These are phyloP conservation scores for Colinus virginianus DNA, from an alignment of 2,113 vertebrate species.

Conservation along the genomic window DNA sequence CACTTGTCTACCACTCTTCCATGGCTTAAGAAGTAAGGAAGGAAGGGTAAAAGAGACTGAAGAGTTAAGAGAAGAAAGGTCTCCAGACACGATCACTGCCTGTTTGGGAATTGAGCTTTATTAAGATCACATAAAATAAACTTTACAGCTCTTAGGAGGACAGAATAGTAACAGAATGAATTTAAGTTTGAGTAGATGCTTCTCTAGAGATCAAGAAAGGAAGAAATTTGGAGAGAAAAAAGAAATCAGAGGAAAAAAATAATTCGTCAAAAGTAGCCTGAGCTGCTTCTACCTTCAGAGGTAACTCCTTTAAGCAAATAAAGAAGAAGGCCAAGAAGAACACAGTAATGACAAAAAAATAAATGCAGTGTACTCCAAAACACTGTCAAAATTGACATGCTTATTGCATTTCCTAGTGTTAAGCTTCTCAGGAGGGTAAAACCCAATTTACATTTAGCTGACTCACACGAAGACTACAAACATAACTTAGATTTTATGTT, in stretches of 20 bases:
- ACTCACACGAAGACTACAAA: not conserved
- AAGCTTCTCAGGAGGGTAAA: not conserved
- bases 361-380: fast-evolving
- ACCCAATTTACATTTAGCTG: not conserved
- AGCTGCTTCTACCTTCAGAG: not conserved
- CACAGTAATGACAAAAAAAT: not conserved
- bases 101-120: not conserved
- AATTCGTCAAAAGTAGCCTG: not conserved
- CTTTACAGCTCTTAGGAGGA: not conserved
- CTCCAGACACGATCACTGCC: not conserved
- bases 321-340: not conserved
- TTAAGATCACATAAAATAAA: not conserved
- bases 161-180: not conserved
- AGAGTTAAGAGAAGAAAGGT: not conserved
- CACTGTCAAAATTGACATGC: not conserved
- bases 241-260: not conserved
- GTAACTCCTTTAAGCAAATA: not conserved
- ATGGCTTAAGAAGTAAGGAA: not conserved
- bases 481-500: not conserved
- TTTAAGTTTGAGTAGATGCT: not conserved
- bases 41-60: not conserved
- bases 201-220: not conserved
- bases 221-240: not conserved
- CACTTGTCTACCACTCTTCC: not conserved
- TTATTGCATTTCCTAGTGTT: not conserved